Conservation (phyloP, 2,113 vertebrate genomes). For the Illadopsis cleaveri region DNA sequence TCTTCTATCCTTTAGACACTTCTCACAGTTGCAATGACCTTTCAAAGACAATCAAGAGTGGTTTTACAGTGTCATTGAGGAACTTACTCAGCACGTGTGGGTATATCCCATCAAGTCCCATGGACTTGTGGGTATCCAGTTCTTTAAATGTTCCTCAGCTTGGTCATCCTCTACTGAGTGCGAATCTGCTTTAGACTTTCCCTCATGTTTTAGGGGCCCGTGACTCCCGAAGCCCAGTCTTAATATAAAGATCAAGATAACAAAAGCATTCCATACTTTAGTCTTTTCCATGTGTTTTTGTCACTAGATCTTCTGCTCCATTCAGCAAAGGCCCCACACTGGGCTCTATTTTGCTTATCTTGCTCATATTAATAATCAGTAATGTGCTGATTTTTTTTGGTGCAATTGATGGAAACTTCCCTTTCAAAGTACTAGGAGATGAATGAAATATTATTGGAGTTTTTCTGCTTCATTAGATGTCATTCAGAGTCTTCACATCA, state of each 20-base stretch:
- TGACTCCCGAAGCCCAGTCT: neutral
- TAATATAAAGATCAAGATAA: neutral
- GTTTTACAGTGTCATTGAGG: neutral
- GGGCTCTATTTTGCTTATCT: neutral
- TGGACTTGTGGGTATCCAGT: neutral
- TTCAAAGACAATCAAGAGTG: neutral
- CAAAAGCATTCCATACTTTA: neutral
- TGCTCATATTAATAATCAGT: neutral
- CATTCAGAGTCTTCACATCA: neutral
- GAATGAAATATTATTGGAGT: accelerated
- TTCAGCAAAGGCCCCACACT: neutral
- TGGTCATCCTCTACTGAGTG: neutral
- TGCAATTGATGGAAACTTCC: neutral
- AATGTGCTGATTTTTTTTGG: neutral
- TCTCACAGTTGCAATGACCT: neutral
- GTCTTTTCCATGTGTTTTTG: neutral
- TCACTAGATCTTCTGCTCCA: neutral
- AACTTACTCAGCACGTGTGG: neutral
- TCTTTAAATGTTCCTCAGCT: neutral
- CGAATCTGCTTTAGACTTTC: neutral
- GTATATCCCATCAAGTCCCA: neutral
- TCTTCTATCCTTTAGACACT: neutral
- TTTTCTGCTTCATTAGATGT: neutral
- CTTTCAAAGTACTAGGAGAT: neutral
- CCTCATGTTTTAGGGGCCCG: neutral